Evolutionary conservation across 2,888 invertebrate genomes (phyloP).

Genomic region (Polyommatus icarus): DNA sequence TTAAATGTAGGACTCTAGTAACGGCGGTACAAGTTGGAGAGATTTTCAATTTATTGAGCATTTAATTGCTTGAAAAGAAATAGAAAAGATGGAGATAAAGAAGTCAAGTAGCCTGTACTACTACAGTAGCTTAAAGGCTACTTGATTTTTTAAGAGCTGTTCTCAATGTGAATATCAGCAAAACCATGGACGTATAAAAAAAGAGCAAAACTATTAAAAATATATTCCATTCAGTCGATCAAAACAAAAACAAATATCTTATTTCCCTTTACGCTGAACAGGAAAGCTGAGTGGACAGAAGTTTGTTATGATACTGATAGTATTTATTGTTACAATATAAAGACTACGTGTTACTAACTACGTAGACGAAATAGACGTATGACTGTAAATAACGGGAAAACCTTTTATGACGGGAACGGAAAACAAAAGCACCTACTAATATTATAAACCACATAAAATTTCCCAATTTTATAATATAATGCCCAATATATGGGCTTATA

Average conservation of each 20-base stretch:
- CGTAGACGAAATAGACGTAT: background rate
- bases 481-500: too few relatives aligned
- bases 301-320: slow-evolving; percentile 7
- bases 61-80: background rate
- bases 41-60: background rate
- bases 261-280: slow-evolving; percentile 2
- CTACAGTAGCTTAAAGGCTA: background rate
- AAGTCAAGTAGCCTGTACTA: too few relatives aligned
- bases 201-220: background rate
- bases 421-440: background rate
- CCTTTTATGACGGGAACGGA: background rate
- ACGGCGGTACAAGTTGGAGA: too few relatives aligned
- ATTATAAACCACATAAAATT: background rate
- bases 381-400: background rate
- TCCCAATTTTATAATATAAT: background rate
- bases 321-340: background rate
- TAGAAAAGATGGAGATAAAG: background rate
- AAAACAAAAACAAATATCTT: slow-evolving; percentile 18
- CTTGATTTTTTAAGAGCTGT: too few relatives aligned
- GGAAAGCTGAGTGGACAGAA: background rate
- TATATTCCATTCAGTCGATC: background rate
- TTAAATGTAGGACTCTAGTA: background rate
- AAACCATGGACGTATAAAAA: too few relatives aligned
- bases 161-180: too few relatives aligned
- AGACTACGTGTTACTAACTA: background rate